Base-by-base conservation (phyloP, 2,888 invertebrate species). In the Empis stercorea region DNA sequence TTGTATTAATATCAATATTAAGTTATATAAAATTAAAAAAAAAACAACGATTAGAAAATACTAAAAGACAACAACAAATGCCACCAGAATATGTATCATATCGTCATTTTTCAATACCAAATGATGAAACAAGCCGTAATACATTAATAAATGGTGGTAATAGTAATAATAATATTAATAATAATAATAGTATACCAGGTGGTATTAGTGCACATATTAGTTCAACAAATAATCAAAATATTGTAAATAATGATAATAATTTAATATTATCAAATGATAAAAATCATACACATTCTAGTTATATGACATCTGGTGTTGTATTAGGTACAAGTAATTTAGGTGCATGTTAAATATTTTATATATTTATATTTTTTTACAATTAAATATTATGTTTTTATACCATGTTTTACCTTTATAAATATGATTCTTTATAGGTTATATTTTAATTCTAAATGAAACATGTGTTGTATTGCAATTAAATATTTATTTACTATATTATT, bases 11-110 rank as follows among this genome's bases (percentile, higher is more conserved):
- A 47, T 85, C 87, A n/a, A 80, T 84, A 41, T 73, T 89, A 53
- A 87, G 86, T 23, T 88, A 87, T 64, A 78, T 88, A 52, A 88
- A 91, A 68, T 76, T 87, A 52, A 85, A 89, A 52, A 85, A 89
- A 68, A 87, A 89, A 67, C 80, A 88, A 60, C 75, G 86, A 54
- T 62, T 70, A 37, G 80, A 80, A 52, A 79, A 81, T 20, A 77
- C 81, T 10, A 87, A 88, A 68, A 71, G 81, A 47, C 74, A 74
- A 57, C 82, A 81, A 54, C 74, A 77, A 13, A 73, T 81, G 59
- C 80, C 84, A 13, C 85, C 86, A 9, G 86, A 87, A 60, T 87
- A 86, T 65, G 81, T 87, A 59, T 86, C 87, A 20, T 87, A 87
- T 64, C 70, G 81, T 49, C 81, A 81, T 62, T 81, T 80, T 64